These are phyloP conservation scores for Atethmia centrago DNA, from an alignment of 2,888 invertebrate genomes.

Conservation along the genomic window DNA sequence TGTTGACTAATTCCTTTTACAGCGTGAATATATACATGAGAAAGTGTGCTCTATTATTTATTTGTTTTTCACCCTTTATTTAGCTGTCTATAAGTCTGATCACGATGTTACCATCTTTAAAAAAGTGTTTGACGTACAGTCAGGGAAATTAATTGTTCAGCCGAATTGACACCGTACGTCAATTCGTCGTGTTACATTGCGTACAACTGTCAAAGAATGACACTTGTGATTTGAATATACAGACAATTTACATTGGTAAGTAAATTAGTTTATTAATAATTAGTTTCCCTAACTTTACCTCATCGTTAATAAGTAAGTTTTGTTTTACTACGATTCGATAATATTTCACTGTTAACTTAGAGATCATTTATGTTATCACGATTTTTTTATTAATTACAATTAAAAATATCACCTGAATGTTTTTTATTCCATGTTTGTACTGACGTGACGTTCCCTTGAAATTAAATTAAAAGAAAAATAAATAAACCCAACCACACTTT, in stretches of 20 bases:
- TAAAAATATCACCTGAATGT: neutral
- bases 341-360: neutral
- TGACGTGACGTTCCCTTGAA: too few relatives aligned
- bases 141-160: neutral
- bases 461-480: neutral
- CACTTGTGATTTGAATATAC: neutral
- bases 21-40: neutral
- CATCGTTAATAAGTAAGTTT: neutral
- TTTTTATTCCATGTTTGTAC: neutral
- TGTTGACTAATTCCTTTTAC: constrained; percentile 19
- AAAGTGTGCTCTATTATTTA: neutral
- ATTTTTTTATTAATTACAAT: neutral
- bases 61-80: neutral
- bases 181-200: neutral
- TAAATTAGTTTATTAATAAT: neutral
- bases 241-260: neutral
- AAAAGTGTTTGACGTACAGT: neutral
- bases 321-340: neutral
- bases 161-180: neutral
- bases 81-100: neutral
- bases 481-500: too few relatives aligned
- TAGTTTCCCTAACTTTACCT: neutral
- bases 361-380: neutral
- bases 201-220: neutral
- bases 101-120: neutral